Conservation (phyloP, 1,140 invertebrate species). For the Drosophila seguyi region DNA sequence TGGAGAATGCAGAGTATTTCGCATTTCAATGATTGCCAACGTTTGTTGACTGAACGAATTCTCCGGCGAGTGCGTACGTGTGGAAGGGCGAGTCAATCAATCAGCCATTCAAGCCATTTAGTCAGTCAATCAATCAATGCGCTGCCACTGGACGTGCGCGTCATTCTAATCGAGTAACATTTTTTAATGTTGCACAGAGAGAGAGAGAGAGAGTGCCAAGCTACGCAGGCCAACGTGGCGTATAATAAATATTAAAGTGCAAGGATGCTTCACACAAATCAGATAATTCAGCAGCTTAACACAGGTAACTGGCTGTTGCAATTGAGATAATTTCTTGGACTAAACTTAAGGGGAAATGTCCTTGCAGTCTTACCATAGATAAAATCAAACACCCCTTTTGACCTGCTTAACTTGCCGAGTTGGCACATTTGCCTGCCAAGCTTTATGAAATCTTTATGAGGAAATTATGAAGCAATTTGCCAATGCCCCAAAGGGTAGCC, state of each 20-base stretch:
- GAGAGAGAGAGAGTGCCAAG: constrained; percentile 3
- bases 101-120: constrained; percentile 80
- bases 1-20: constrained; percentile 20
- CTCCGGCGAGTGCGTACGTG: constrained; percentile 46
- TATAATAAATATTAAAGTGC: constrained; percentile 32
- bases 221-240: constrained; percentile 18
- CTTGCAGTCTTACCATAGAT: not conserved
- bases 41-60: constrained; percentile 12
- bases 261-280: not conserved
- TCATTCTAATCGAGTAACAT: constrained; percentile 69
- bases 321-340: not conserved
- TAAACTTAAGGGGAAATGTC: constrained; percentile 3
- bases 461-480: constrained; percentile 61
- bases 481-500: constrained; percentile 1
- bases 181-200: constrained; percentile 63
- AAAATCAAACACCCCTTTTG: not conserved
- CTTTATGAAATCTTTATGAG: constrained; percentile 34
- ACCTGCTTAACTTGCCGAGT: constrained; percentile 20
- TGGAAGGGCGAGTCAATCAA: constrained; percentile 71
- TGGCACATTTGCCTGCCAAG: constrained; percentile 13
- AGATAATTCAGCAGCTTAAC: constrained; percentile 8
- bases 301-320: not conserved
- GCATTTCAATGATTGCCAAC: constrained; percentile 9
- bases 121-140: constrained; percentile 80
- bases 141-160: constrained; percentile 55